Conservation (phyloP, 2,797 vertebrate species). For the Salmo trutta region DNA sequence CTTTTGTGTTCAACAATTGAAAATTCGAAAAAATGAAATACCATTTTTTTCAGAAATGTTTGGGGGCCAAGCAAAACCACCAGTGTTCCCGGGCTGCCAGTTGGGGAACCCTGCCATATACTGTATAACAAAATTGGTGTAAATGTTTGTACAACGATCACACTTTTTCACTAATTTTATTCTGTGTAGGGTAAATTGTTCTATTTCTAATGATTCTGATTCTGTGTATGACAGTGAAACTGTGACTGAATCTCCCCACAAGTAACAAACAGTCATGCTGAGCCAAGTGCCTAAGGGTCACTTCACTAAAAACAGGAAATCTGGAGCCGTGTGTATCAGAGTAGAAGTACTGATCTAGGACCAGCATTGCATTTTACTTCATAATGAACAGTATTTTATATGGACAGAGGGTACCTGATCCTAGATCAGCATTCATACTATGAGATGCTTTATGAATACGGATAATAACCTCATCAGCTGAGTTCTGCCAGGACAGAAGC, state of each 20-base stretch:
- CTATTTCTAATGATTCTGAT: neutral
- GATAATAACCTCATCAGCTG: slow-evolving; percentile 50
- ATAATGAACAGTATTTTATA: neutral
- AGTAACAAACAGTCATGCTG: slow-evolving; percentile 13
- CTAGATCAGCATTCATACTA: no score
- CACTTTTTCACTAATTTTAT: neutral
- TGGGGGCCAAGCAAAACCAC: no score
- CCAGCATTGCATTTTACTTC: neutral
- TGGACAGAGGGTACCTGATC: neutral
- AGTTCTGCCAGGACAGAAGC: slow-evolving; percentile 43
- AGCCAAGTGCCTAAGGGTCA: slow-evolving; percentile 19
- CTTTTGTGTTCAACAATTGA: no score
- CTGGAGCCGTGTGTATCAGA: neutral
- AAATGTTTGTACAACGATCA: neutral
- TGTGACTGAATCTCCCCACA: neutral
- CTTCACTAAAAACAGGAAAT: slow-evolving; percentile 7
- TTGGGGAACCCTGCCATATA: neutral
- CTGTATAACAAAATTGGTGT: neutral
- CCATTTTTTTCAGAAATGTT: no score
- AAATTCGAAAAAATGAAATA: no score
- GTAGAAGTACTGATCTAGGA: neutral
- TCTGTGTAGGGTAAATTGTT: neutral
- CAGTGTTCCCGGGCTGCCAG: no score
- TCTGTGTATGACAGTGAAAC: neutral
- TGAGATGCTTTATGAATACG: neutral